Conservation (phyloP, 2,113 vertebrate species). For the Rhegmatorhina hoffmannsi region DNA sequence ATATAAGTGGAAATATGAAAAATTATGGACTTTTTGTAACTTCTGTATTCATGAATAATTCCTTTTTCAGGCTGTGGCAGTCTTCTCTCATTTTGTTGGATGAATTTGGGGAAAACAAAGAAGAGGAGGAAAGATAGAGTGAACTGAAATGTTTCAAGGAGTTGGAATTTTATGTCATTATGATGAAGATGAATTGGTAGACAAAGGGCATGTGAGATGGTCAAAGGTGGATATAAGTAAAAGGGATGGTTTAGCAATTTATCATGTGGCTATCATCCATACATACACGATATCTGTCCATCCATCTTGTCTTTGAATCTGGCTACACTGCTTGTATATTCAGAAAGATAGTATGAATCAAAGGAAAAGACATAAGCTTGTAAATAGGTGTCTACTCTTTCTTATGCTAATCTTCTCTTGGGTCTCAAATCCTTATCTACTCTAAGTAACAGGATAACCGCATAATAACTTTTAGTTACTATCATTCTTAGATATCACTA, state of each 20-base stretch:
- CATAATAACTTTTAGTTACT: not conserved
- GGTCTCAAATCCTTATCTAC: not conserved
- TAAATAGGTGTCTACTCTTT: conserved; percentile 21
- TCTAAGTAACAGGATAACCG: not conserved
- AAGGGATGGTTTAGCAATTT: conserved; percentile 9
- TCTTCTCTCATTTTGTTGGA: not conserved
- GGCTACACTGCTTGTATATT: conserved; percentile 10
- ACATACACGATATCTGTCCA: conserved; percentile 15
- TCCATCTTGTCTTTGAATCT: conserved; percentile 40
- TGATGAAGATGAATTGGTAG: conserved; percentile 34
- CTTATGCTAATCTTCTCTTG: not conserved
- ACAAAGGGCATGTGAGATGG: conserved; percentile 41
- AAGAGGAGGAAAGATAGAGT: not conserved
- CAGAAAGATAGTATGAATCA: conserved; percentile 43
- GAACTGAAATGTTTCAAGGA: not conserved
- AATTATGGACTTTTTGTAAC: not conserved
- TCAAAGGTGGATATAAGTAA: conserved; percentile 67
- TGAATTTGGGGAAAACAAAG: not conserved
- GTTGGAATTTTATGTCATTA: conserved; percentile 21
- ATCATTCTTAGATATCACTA: not conserved
- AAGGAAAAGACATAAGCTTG: not conserved
- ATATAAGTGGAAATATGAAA: not conserved
- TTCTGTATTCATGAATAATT: not conserved
- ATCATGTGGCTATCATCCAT: not conserved
- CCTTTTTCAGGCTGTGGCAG: not conserved